Percentiles rank a stretch among this genome's conserved stretches.
These are phyloP conservation scores for Caenorhabditis sulstoni DNA, from an alignment of 2,888 invertebrate species.

Conservation along the genomic window DNA sequence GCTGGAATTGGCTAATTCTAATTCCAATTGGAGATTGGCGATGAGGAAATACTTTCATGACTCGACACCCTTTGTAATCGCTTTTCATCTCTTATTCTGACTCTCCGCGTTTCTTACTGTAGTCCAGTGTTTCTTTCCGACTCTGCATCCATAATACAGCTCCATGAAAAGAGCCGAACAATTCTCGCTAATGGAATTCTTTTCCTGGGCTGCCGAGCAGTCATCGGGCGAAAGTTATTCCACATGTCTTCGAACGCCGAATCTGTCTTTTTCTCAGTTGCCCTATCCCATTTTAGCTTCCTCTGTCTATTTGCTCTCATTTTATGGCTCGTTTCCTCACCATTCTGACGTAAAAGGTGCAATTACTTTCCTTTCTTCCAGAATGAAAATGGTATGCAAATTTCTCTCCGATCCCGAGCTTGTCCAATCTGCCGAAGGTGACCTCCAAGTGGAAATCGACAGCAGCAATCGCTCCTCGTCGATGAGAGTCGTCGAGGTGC, in stretches of 20 bases:
- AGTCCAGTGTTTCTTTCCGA: neutral
- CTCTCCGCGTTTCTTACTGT: too few relatives aligned
- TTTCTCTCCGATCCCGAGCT: slow-evolving; percentile 4
- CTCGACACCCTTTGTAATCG: neutral
- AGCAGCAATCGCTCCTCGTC: too few relatives aligned
- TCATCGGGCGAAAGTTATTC: slow-evolving; percentile 12
- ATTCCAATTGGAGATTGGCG: slow-evolving; percentile 8
- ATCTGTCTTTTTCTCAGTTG: neutral
- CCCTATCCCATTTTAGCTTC: neutral
- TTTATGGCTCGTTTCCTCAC: neutral
- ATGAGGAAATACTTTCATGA: slow-evolving; percentile 3
- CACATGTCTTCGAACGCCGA: neutral
- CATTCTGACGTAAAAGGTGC: neutral
- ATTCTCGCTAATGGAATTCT: slow-evolving; percentile 19
- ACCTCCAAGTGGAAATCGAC: too few relatives aligned
- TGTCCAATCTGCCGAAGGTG: neutral
- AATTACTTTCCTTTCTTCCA: neutral
- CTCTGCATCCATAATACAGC: neutral
- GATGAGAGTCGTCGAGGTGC: too few relatives aligned
- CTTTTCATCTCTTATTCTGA: neutral
- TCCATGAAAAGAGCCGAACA: slow-evolving; percentile 4
- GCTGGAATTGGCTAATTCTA: slow-evolving; percentile 6
- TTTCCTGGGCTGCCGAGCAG: neutral
- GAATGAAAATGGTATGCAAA: slow-evolving; percentile 17
- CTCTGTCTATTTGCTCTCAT: slow-evolving; percentile 1